Evolutionary conservation across 2,888 invertebrate species (phyloP).

Genomic region (Temnothorax ravouxi): DNA sequence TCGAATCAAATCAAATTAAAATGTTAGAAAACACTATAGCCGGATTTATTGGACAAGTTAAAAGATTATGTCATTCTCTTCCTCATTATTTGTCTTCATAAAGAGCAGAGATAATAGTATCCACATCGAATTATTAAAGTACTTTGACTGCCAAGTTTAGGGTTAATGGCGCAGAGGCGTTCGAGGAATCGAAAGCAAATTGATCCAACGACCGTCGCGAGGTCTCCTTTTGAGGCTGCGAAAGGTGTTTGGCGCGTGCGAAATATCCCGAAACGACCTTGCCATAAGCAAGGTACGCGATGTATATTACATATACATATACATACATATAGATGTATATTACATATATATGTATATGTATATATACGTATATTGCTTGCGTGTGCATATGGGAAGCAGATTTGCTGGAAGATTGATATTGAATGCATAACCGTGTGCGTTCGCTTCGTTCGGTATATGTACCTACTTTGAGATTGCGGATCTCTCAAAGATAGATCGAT

Average conservation of each 20-base stretch:
- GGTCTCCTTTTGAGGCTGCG: slow-evolving; percentile 59
- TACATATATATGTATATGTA: too few relatives aligned
- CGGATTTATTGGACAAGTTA: background rate
- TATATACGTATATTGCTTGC: background rate
- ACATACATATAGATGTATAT: too few relatives aligned
- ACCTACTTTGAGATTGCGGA: slow-evolving; percentile 14
- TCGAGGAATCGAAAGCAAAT: slow-evolving; percentile 38
- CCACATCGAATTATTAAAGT: background rate
- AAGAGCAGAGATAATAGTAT: background rate
- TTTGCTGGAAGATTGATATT: slow-evolving; percentile 56
- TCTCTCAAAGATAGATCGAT: background rate
- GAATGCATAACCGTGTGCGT: slow-evolving; percentile 38
- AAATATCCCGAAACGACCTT: slow-evolving; percentile 72
- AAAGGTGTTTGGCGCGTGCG: slow-evolving; percentile 74
- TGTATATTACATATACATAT: too few relatives aligned
- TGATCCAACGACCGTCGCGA: slow-evolving; percentile 8
- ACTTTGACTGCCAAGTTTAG: slow-evolving; percentile 25
- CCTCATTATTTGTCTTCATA: background rate
- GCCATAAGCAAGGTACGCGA: slow-evolving; percentile 63
- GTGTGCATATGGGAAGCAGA: background rate
- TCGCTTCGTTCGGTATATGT: slow-evolving; percentile 15
- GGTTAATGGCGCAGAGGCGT: background rate
- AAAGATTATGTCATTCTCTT: background rate
- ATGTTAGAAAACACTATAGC: background rate
- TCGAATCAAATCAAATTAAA: background rate